A percentile compares a stretch with the other conserved stretches of the same genome.
These are phyloP conservation scores for Rattus norvegicus DNA, from an alignment of 2,113 vertebrate genomes.

Conservation along the genomic window DNA sequence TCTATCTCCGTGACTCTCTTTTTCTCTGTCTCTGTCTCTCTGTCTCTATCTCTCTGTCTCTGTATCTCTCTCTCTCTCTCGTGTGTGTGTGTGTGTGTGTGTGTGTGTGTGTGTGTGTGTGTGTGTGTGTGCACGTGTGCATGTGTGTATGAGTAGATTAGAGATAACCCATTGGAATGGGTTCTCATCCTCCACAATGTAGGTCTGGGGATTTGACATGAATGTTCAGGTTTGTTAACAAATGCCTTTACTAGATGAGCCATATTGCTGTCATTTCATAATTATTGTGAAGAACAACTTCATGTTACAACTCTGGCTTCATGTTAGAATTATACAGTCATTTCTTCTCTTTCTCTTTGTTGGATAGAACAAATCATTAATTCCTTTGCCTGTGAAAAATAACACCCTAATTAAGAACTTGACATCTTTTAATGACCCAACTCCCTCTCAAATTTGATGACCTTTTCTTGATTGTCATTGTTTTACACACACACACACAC, in stretches of 20 bases:
- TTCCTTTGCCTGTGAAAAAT: slow-evolving; percentile 48
- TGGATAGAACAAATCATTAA: not conserved
- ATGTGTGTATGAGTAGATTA: not conserved
- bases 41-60: too few relatives aligned
- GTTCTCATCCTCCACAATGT: not conserved
- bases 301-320: not conserved
- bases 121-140: not conserved
- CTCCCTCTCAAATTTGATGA: not conserved
- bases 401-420: slow-evolving; percentile 28
- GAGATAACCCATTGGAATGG: not conserved
- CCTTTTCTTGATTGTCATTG: not conserved
- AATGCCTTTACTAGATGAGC: not conserved
- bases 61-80: too few relatives aligned
- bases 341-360: not conserved
- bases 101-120: not conserved
- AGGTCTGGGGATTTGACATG: not conserved
- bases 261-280: not conserved
- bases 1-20: not conserved
- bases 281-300: not conserved
- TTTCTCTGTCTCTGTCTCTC: too few relatives aligned
- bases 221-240: not conserved
- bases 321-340: not conserved
- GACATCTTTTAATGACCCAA: not conserved
- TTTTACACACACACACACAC: not conserved
- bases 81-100: too few relatives aligned